These are phyloP conservation scores for Syngnathus floridae DNA, from an alignment of 2,113 vertebrate genomes.

Conservation along the genomic window DNA sequence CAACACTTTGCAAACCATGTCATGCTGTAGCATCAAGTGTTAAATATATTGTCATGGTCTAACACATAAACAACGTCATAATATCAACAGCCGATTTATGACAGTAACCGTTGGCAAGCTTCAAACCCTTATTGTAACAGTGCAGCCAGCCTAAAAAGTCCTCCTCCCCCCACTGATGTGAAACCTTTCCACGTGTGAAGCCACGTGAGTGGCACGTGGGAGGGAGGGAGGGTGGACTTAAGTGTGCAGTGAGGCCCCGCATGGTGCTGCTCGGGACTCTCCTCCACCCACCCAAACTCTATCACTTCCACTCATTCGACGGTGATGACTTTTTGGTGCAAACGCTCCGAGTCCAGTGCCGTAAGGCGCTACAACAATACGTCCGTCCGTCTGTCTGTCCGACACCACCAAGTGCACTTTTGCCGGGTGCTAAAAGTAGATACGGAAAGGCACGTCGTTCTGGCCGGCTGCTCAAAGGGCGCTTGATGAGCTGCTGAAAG, in stretches of 20 bases:
- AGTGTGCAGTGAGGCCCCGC: slow-evolving; percentile 35
- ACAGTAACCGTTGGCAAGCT: no score
- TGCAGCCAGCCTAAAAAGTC: not conserved
- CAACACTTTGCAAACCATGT: no score
- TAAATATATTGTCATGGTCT: no score
- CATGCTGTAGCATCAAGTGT: no score
- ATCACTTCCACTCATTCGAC: not conserved
- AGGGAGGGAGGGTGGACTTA: not conserved
- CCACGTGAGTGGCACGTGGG: slow-evolving; percentile 45
- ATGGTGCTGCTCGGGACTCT: slow-evolving; percentile 43
- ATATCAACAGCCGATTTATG: no score
- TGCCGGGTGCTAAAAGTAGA: slow-evolving; percentile 62
- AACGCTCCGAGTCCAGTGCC: slow-evolving; percentile 25
- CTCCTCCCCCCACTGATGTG: not conserved
- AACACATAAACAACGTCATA: no score
- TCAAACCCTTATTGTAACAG: no score
- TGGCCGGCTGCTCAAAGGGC: slow-evolving; percentile 43
- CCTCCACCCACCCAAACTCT: not conserved
- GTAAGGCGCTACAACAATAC: slow-evolving; percentile 42
- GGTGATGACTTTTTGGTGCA: slow-evolving; percentile 19
- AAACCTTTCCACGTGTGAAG: slow-evolving; percentile 42
- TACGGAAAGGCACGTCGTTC: slow-evolving; percentile 49
- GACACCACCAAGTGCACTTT: slow-evolving; percentile 44
- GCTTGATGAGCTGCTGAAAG: slow-evolving; percentile 49
- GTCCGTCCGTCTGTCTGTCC: no score